These are phyloP conservation scores for Vimba vimba DNA, from an alignment of 2,113 vertebrate species.

Conservation along the genomic window DNA sequence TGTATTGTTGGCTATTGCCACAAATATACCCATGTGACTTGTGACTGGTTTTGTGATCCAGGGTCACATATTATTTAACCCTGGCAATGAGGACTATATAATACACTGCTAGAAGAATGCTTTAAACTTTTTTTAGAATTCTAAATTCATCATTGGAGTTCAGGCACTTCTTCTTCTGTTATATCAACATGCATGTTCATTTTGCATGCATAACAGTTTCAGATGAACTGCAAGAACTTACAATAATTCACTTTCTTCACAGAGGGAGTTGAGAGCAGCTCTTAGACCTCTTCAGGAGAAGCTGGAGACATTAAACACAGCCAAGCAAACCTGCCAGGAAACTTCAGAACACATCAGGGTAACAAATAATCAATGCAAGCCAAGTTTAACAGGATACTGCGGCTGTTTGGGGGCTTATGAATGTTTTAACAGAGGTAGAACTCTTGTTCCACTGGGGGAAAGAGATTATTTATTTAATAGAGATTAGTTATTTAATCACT, in stretches of 20 bases:
- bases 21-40: too few relatives aligned
- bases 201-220: background rate
- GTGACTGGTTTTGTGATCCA: too few relatives aligned
- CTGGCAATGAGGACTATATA: too few relatives aligned
- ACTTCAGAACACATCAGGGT: constrained; percentile 64
- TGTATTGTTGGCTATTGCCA: too few relatives aligned
- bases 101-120: too few relatives aligned
- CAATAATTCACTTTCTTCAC: background rate
- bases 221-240: background rate
- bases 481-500: background rate
- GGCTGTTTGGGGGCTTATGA: background rate
- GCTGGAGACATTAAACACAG: constrained; percentile 55
- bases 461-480: too few relatives aligned
- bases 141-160: too few relatives aligned
- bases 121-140: too few relatives aligned
- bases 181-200: background rate
- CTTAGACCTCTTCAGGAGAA: constrained; percentile 59
- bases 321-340: constrained; percentile 59
- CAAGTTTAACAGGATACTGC: background rate
- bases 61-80: too few relatives aligned
- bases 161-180: background rate
- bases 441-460: background rate
- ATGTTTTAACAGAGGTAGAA: constrained; percentile 2
- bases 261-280: constrained; percentile 57
- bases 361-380: constrained; percentile 4